Percentiles rank a stretch among this genome's conserved stretches.
Conservation (phyloP, 2,797 vertebrate genomes). For the Meda fulgida region DNA sequence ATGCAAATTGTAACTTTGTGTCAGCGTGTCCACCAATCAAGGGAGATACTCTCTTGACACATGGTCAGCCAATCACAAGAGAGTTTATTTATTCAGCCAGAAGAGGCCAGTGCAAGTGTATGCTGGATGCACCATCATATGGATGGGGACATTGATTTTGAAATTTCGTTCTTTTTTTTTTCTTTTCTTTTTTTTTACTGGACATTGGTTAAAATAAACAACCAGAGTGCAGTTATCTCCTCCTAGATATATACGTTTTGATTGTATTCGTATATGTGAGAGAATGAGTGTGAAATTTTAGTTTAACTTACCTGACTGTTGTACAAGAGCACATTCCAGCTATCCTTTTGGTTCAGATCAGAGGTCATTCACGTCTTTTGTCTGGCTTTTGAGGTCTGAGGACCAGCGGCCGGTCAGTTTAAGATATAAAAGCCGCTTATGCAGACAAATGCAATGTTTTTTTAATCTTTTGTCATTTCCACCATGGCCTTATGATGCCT, state of each 20-base stretch:
- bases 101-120: slow-evolving; percentile 11
- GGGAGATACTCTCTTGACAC: slow-evolving; percentile 59
- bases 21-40: slow-evolving; percentile 59
- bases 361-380: slow-evolving; percentile 21
- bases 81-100: slow-evolving; percentile 27
- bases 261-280: slow-evolving; percentile 62
- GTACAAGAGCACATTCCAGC: slow-evolving; percentile 53
- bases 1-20: slow-evolving; percentile 79
- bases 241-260: slow-evolving; percentile 52
- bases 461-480: slow-evolving; percentile 74
- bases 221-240: slow-evolving; percentile 57
- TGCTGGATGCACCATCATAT: slow-evolving; percentile 32
- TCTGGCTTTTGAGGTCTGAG: slow-evolving; percentile 50
- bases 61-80: slow-evolving; percentile 38
- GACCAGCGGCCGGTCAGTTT: slow-evolving; percentile 56
- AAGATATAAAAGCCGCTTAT: slow-evolving; percentile 60
- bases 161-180: not conserved
- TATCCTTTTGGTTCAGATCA: not conserved
- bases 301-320: slow-evolving; percentile 40
- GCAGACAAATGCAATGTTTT: slow-evolving; percentile 58
- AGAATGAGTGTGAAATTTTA: slow-evolving; percentile 14
- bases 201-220: slow-evolving; percentile 53
- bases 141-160: slow-evolving; percentile 12
- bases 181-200: slow-evolving; percentile 4
- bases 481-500: slow-evolving; percentile 80